phyloP scores from a whole-genome alignment of 2,888 invertebrate species.

The Neocrepidodera transversa region DNA sequence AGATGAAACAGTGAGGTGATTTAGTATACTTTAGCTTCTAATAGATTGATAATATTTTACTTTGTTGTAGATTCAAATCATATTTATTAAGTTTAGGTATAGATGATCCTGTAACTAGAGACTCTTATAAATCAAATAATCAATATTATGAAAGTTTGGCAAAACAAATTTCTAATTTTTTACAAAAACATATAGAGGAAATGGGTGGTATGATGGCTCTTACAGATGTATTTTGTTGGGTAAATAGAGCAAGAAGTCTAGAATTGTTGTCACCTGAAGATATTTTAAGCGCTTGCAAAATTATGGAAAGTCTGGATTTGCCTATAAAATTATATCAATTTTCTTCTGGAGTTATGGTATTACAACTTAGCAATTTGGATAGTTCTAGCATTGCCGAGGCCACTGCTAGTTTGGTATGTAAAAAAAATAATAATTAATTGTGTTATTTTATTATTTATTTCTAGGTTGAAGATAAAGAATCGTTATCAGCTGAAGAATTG shows the following conservation, averaged over 20 bases:
- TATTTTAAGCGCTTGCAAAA: conserved; percentile 86
- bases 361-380: conserved; percentile 81
- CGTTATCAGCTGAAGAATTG: conserved; percentile 85
- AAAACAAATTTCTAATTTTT: conserved; percentile 82
- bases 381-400: conserved; percentile 74
- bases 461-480: conserved; percentile 72
- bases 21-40: background rate
- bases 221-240: conserved; percentile 95
- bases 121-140: conserved; percentile 83
- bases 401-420: conserved; percentile 69
- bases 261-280: conserved; percentile 98
- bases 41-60: too few relatives aligned
- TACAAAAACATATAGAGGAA: conserved; percentile 83
- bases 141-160: conserved; percentile 87
- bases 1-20: conserved; percentile 83
- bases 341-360: conserved; percentile 94
- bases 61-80: conserved; percentile 80
- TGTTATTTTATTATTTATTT: conserved; percentile 16
- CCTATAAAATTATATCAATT: conserved; percentile 83
- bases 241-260: conserved; percentile 94
- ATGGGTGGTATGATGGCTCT: conserved; percentile 96
- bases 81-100: conserved; percentile 97
- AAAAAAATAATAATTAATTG: background rate
- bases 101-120: conserved; percentile 96
- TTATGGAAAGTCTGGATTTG: conserved; percentile 69